Conservation (phyloP, 2,113 vertebrate species). For the Pandion haliaetus region DNA sequence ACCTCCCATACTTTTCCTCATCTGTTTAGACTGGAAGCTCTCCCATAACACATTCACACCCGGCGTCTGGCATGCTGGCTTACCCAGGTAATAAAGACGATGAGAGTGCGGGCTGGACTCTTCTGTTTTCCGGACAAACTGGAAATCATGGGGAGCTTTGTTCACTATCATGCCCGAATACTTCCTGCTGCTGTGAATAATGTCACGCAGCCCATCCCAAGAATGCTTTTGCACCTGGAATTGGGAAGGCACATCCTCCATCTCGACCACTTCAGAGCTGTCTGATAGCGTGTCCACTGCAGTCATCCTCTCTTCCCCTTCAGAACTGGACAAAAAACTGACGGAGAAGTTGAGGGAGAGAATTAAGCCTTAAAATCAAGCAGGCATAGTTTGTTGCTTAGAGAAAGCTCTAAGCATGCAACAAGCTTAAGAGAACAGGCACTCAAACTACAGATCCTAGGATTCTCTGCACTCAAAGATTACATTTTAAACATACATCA, state of each 20-base stretch:
- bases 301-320: conserved; percentile 82
- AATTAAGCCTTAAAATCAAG: not conserved
- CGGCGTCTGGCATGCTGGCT: not conserved
- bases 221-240: conserved; percentile 92
- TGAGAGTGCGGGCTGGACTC: conserved; percentile 88
- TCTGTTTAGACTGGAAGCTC: not conserved
- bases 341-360: not conserved
- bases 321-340: conserved; percentile 70
- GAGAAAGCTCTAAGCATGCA: not conserved
- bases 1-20: not conserved
- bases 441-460: not conserved
- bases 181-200: conserved; percentile 94
- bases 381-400: not conserved
- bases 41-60: not conserved
- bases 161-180: conserved; percentile 87
- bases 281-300: conserved; percentile 77
- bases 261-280: conserved; percentile 80
- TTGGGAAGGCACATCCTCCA: conserved; percentile 81
- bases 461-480: not conserved
- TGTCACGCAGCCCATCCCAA: conserved; percentile 89
- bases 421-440: not conserved
- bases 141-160: conserved; percentile 95
- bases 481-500: not conserved
- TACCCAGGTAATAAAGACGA: conserved; percentile 93
- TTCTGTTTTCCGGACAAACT: conserved; percentile 88